These are phyloP conservation scores for Cosmopolites sordidus DNA, from an alignment of 2,888 invertebrate species.

Conservation along the genomic window DNA sequence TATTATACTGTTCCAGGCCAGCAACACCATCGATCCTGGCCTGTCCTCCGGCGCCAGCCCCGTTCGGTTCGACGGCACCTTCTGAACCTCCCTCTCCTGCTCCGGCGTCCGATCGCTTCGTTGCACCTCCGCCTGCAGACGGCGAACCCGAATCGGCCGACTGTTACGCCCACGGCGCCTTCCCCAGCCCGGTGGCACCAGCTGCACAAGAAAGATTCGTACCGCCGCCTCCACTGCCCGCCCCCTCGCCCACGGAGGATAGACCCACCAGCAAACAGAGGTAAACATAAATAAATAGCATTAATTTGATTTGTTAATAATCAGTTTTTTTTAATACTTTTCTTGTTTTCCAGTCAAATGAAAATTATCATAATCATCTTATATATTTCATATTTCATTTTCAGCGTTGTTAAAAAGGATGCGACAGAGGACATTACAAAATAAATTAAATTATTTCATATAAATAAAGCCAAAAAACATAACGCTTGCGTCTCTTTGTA, in stretches of 20 bases:
- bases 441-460: too few species aligned
- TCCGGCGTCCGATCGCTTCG: slow-evolving; percentile 54
- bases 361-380: too few species aligned
- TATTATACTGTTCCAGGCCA: too few species aligned
- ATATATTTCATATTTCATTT: too few species aligned
- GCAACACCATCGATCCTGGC: slow-evolving; percentile 36
- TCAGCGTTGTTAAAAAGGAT: too few species aligned
- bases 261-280: slow-evolving; percentile 19
- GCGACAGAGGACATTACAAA: too few species aligned
- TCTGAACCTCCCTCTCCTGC: slow-evolving; percentile 57
- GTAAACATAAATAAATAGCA: slow-evolving; percentile 6
- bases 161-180: slow-evolving; percentile 54
- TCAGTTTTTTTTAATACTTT: too few species aligned
- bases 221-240: slow-evolving; percentile 47
- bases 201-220: slow-evolving; percentile 55
- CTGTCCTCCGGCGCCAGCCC: slow-evolving; percentile 45
- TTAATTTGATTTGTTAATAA: too few species aligned
- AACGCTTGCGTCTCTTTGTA: too few species aligned
- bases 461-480: too few species aligned
- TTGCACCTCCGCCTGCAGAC: slow-evolving; percentile 59
- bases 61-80: slow-evolving; percentile 44
- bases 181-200: slow-evolving; percentile 46
- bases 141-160: slow-evolving; percentile 52
- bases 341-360: too few species aligned
- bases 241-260: slow-evolving; percentile 37